These are phyloP conservation scores for Silurus glanis DNA, from an alignment of 2,113 vertebrate genomes.

Conservation along the genomic window DNA sequence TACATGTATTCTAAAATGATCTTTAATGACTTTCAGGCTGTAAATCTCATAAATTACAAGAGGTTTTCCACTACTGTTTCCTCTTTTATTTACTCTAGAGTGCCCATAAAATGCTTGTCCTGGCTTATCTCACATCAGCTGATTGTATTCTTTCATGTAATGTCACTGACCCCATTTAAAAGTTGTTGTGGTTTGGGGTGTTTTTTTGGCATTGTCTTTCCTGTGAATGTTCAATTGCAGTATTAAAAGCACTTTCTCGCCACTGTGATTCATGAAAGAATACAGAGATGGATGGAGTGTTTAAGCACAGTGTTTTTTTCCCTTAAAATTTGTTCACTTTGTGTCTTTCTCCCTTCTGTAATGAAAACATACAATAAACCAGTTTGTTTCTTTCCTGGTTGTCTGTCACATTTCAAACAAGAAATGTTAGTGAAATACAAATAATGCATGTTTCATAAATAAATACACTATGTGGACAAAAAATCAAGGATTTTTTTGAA, in stretches of 20 bases:
- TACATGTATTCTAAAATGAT: constrained; percentile 20
- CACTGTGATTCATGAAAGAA: constrained; percentile 13
- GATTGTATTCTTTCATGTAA: background rate
- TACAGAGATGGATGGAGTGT: constrained; percentile 18
- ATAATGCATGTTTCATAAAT: background rate
- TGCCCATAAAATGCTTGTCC: background rate
- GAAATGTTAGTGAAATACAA: background rate
- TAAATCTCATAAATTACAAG: constrained; percentile 5
- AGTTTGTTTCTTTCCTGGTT: constrained; percentile 51
- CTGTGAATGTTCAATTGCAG: constrained; percentile 18
- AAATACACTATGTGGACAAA: background rate
- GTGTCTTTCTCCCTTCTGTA: constrained; percentile 41
- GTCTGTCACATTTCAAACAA: background rate
- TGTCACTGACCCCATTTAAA: constrained; percentile 21
- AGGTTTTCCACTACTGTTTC: background rate
- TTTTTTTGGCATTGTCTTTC: background rate
- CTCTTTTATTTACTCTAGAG: background rate
- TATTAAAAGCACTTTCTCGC: constrained; percentile 22
- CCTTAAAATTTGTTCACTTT: constrained; percentile 3
- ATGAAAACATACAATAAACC: constrained; percentile 58
- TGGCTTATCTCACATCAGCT: constrained; percentile 4
- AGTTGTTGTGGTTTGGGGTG: background rate
- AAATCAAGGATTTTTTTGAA: no score
- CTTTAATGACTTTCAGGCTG: constrained; percentile 7
- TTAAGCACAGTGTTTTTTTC: background rate